phyloP scores from a whole-genome alignment of 2,888 invertebrate genomes.

The Melanchra persicariae region DNA sequence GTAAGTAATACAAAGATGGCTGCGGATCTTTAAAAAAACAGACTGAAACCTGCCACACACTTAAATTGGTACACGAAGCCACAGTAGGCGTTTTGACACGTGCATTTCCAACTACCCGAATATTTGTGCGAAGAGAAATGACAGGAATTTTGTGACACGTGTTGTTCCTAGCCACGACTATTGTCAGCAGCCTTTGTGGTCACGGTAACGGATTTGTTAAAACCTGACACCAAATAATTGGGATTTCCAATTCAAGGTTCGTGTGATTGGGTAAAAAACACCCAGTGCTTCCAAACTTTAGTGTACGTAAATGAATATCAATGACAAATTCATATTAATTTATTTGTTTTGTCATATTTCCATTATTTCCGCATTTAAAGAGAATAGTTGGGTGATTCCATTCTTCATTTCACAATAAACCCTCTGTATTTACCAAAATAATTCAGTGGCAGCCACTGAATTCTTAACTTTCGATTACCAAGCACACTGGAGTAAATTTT shows the following conservation, averaged over 20 bases:
- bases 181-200: background rate
- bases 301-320: background rate
- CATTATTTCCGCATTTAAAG: background rate
- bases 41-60: background rate
- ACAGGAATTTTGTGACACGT: too few species aligned
- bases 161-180: background rate
- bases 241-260: too few species aligned
- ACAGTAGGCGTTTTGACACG: background rate
- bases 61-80: background rate
- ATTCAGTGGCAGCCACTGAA: background rate
- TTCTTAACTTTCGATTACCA: background rate
- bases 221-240: background rate
- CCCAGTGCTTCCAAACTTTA: too few species aligned
- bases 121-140: background rate
- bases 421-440: too few species aligned
- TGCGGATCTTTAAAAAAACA: too few species aligned
- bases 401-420: background rate
- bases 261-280: too few species aligned
- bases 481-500: background rate
- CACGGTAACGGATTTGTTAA: background rate
- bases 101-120: background rate
- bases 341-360: too few species aligned
- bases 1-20: too few species aligned
- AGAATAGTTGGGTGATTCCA: background rate
- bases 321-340: too few species aligned